phyloP scores from a whole-genome alignment of 2,888 invertebrate genomes.

The Falcaria lacertinaria region DNA sequence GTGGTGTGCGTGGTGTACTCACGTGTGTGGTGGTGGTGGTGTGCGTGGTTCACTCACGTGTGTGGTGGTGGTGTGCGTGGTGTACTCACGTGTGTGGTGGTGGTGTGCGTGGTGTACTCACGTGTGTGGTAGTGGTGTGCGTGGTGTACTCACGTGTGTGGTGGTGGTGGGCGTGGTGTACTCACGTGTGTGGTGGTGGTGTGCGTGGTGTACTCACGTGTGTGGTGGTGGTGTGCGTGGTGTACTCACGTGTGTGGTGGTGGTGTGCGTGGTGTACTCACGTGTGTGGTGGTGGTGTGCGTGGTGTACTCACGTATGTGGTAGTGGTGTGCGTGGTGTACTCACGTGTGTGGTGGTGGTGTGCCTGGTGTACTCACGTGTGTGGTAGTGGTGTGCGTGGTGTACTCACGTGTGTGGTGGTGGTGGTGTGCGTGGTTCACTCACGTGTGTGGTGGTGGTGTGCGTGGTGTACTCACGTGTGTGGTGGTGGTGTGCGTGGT shows the following conservation, averaged over 20 bases:
- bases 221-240: conserved; percentile 46
- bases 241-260: too few species aligned
- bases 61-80: conserved; percentile 67
- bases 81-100: conserved; percentile 71
- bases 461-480: conserved; percentile 76
- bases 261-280: conserved; percentile 82
- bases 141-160: conserved; percentile 70
- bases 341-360: conserved; percentile 25
- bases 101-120: too few species aligned
- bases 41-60: too few species aligned
- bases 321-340: conserved; percentile 85
- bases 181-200: too few species aligned
- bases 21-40: conserved; percentile 55
- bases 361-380: too few species aligned
- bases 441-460: conserved; percentile 54
- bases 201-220: conserved; percentile 80
- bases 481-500: conserved; percentile 48
- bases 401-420: too few species aligned
- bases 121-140: conserved; percentile 67
- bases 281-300: conserved; percentile 42
- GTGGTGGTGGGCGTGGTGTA: conserved; percentile 55
- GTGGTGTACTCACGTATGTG: too few species aligned
- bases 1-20: conserved; percentile 82
- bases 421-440: too few species aligned
- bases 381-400: too few species aligned